Evolutionary conservation across 2,113 vertebrate genomes (phyloP).

Genomic region (Catagonus wagneri): DNA sequence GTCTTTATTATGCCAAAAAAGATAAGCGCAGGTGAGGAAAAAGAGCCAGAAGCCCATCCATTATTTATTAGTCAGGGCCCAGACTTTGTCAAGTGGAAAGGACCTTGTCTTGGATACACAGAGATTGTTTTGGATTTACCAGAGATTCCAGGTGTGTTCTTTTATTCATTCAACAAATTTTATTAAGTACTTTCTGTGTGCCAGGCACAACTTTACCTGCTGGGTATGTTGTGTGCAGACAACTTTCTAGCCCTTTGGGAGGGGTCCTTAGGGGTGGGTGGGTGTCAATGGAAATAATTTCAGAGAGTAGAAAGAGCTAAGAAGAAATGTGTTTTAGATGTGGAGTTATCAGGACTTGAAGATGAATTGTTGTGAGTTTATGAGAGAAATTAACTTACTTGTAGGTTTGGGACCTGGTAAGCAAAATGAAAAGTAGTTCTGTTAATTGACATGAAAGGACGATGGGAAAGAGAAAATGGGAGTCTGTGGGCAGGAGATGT

Average conservation of each 20-base stretch:
- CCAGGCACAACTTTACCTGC: neutral
- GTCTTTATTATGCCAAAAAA: conserved; percentile 34
- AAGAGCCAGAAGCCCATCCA: neutral
- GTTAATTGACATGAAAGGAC: neutral
- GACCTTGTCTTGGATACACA: neutral
- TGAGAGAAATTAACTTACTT: neutral
- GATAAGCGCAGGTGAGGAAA: neutral
- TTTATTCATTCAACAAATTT: neutral
- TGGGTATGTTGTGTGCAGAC: neutral
- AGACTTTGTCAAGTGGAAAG: conserved; percentile 24
- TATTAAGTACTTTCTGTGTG: neutral
- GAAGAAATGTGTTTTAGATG: conserved; percentile 12
- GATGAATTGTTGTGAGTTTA: neutral
- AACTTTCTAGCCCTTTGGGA: neutral
- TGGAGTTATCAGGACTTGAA: conserved; percentile 14
- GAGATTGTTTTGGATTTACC: too few relatives aligned
- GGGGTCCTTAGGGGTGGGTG: neutral
- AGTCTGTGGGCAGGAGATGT: neutral
- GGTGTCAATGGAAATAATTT: conserved; percentile 34
- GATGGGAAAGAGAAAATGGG: neutral
- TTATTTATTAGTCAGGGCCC: neutral
- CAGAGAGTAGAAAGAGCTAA: conserved; percentile 24
- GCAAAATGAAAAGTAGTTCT: neutral
- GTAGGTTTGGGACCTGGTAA: neutral
- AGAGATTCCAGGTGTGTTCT: neutral